Conservation (phyloP, 1,140 invertebrate species). For the Phymorhynchus buccinoides region DNA sequence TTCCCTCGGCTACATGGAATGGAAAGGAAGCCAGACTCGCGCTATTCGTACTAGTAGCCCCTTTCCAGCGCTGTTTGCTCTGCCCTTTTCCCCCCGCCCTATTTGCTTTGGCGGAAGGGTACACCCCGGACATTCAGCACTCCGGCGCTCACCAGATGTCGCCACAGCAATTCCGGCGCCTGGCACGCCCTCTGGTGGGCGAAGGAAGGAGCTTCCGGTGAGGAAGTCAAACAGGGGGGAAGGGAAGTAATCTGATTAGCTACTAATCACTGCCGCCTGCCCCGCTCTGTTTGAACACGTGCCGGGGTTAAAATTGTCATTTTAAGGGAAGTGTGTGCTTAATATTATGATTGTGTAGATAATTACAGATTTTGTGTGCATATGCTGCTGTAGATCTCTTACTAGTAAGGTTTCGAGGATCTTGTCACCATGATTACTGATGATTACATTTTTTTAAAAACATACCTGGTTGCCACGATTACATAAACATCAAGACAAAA, state of each 20-base stretch:
- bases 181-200: conserved; percentile 36
- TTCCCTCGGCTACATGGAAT: not conserved
- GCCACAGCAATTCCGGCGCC: conserved; percentile 26
- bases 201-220: too few species aligned
- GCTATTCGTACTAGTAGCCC: not conserved
- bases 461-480: not conserved
- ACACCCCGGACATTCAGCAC: not conserved
- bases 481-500: too few species aligned
- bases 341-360: too few species aligned
- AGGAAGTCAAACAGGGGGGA: conserved; percentile 21
- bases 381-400: too few species aligned
- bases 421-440: too few species aligned
- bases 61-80: not conserved
- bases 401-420: too few species aligned
- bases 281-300: too few species aligned
- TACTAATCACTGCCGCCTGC: too few species aligned
- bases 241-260: conserved; percentile 31
- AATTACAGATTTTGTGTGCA: too few species aligned
- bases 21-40: not conserved
- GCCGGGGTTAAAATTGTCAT: too few species aligned
- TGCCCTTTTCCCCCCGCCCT: not conserved
- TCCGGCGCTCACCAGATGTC: conserved; percentile 34
- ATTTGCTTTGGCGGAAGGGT: conserved; percentile 15
- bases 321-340: too few species aligned
- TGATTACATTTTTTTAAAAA: too few species aligned